phyloP scores from a whole-genome alignment of 2,113 vertebrate species.

The Phainopepla nitens region DNA sequence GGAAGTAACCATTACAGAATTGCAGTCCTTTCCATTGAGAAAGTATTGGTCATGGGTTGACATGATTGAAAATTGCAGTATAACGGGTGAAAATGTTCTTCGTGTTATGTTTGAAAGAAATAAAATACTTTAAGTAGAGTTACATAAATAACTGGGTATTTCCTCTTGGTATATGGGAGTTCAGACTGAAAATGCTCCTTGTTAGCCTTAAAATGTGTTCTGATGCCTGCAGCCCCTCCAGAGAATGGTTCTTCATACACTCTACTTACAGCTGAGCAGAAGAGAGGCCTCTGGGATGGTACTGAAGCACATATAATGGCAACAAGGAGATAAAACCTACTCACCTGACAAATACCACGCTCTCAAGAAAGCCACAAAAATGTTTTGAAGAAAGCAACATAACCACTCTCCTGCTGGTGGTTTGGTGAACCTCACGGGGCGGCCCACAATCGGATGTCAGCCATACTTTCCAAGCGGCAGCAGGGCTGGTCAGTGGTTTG shows the following conservation, averaged over 20 bases:
- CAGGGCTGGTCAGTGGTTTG: conserved; percentile 39
- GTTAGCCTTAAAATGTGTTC: not conserved
- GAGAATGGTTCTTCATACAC: not conserved
- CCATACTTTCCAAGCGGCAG: conserved; percentile 14
- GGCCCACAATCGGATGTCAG: conserved; percentile 12
- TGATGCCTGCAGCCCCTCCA: not conserved
- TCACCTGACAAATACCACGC: conserved; percentile 18
- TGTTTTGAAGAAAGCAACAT: conserved; percentile 38
- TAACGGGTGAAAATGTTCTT: not conserved
- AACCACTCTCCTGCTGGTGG: conserved; percentile 31
- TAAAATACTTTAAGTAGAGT: not conserved
- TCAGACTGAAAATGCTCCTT: not conserved
- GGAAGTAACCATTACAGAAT: not conserved
- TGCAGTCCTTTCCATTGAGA: not conserved
- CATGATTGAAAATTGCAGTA: not conserved
- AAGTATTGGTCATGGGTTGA: not conserved
- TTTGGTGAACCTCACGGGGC: conserved; percentile 6
- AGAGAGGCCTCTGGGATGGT: not conserved
- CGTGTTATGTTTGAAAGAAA: not conserved
- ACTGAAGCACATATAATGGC: not conserved
- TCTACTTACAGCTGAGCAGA: not conserved
- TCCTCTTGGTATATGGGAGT: not conserved
- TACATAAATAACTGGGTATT: not conserved
- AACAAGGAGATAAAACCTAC: not conserved
- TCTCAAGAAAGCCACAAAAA: conserved; percentile 33